Conservation (phyloP, 2,888 invertebrate genomes). For the Eristalinus sepulchralis region DNA sequence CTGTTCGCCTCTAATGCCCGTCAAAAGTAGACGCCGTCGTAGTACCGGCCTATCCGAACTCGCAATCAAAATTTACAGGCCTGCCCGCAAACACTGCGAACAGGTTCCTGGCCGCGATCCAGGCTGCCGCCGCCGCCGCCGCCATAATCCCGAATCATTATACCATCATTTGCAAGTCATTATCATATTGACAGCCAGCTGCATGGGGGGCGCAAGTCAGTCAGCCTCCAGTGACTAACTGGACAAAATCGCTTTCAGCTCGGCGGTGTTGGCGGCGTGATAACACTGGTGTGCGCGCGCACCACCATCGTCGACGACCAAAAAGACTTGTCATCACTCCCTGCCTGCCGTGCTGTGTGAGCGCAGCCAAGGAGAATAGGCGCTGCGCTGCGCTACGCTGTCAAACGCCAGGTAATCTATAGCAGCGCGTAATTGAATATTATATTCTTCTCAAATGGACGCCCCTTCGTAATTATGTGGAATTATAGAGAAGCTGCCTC, state of each 20-base stretch:
- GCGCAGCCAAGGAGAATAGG: conserved; percentile 9
- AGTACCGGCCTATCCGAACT: not conserved
- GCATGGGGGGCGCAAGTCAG: conserved; percentile 62
- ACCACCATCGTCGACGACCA: conserved; percentile 4
- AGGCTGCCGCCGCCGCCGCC: conserved; percentile 38
- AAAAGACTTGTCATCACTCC: conserved; percentile 62
- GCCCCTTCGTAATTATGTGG: conserved; percentile 67
- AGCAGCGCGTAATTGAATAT: conserved; percentile 66
- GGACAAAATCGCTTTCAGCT: conserved; percentile 59
- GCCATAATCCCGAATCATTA: conserved; percentile 66
- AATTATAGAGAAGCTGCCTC: conserved; percentile 56
- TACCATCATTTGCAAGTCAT: conserved; percentile 70
- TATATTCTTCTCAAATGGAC: conserved; percentile 60
- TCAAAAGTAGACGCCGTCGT: not conserved
- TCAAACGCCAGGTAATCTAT: conserved; percentile 55
- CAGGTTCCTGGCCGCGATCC: conserved; percentile 43
- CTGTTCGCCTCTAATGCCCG: not conserved
- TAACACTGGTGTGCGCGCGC: conserved; percentile 28
- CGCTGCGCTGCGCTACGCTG: conserved; percentile 34
- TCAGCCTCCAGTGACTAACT: conserved; percentile 69
- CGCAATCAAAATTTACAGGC: not conserved
- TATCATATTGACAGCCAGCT: conserved; percentile 69
- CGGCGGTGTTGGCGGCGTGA: conserved; percentile 48
- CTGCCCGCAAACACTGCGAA: not conserved
- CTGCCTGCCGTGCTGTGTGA: not conserved